Evolutionary conservation across 2,113 vertebrate species (phyloP).

Genomic region (Oxyruncus cristatus): DNA sequence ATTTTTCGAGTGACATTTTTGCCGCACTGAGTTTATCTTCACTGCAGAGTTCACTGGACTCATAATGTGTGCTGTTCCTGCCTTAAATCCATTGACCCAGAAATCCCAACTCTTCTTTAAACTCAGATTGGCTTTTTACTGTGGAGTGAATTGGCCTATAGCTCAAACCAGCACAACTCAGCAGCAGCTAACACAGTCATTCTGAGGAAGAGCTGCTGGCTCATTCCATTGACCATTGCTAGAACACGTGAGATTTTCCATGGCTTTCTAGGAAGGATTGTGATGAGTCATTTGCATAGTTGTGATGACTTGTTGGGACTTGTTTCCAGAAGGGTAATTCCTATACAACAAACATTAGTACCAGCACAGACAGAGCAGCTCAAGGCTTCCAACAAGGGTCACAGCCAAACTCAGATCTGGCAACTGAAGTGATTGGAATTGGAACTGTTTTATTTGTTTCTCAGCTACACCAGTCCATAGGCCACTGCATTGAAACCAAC

Average conservation of each 20-base stretch:
- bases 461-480: neutral
- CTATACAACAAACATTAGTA: neutral
- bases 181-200: neutral
- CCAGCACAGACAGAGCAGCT: neutral
- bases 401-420: neutral
- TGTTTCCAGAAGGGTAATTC: neutral
- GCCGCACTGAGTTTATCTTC: neutral
- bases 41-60: neutral
- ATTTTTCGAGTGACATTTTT: neutral
- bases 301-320: accelerated
- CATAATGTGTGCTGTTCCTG: neutral
- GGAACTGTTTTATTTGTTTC: neutral
- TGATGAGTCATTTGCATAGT: neutral
- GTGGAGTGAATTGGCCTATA: neutral
- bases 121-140: neutral
- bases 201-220: neutral
- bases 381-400: neutral
- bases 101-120: neutral
- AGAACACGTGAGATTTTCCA: neutral
- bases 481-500: neutral
- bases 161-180: neutral
- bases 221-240: neutral
- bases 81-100: neutral
- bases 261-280: neutral
- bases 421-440: neutral